Conservation (phyloP, 2,888 invertebrate genomes). For the Buathra laborator region DNA sequence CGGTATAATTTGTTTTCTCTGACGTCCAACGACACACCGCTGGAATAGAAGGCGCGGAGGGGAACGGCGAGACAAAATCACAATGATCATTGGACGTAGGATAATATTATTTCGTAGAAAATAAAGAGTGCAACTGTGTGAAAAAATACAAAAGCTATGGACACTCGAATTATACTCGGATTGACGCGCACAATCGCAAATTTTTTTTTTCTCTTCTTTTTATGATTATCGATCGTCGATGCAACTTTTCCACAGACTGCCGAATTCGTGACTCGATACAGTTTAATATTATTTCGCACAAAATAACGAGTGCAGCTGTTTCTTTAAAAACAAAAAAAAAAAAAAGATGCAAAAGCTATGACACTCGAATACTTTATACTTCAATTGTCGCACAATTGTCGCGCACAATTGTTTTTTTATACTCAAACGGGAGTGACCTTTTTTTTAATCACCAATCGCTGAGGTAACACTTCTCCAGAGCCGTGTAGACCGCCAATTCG, state of each 20-base stretch:
- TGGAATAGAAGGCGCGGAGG: not conserved
- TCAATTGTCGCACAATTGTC: constrained; percentile 25
- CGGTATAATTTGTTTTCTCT: not conserved
- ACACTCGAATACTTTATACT: constrained; percentile 5
- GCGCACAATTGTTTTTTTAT: constrained; percentile 26
- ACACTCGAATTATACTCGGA: too few species aligned
- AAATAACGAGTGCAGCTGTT: too few species aligned
- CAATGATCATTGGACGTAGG: constrained; percentile 7
- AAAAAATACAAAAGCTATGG: constrained; percentile 48
- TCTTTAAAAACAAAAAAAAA: too few species aligned
- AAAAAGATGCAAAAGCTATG: not conserved
- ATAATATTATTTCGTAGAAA: constrained; percentile 47
- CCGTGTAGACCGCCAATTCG: constrained; percentile 87
- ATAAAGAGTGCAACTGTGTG: constrained; percentile 49
- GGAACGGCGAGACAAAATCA: not conserved
- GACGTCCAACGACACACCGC: not conserved
- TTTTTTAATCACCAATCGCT: constrained; percentile 84
- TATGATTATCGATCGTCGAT: too few species aligned
- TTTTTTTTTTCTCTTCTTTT: too few species aligned
- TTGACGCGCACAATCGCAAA: too few species aligned
- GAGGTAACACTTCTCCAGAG: constrained; percentile 89
- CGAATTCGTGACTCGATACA: too few species aligned
- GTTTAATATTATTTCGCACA: too few species aligned
- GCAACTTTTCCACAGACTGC: too few species aligned
- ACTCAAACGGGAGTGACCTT: constrained; percentile 11